These are phyloP conservation scores for Ernsta delagoae DNA, from an alignment of 2,888 invertebrate genomes.

Conservation along the genomic window DNA sequence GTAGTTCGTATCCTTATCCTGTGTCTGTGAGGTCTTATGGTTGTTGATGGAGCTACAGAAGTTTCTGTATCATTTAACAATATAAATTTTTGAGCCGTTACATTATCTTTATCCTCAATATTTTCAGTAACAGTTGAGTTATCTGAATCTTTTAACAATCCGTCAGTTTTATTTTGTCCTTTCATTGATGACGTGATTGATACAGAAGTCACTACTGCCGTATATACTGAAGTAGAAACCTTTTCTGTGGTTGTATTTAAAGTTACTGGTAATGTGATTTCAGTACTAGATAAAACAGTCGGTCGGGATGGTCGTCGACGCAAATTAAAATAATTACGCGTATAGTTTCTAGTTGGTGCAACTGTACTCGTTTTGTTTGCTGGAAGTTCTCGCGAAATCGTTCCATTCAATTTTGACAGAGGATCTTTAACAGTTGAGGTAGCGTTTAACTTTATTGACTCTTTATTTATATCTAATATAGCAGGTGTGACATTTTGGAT, in stretches of 20 bases:
- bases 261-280: conserved; percentile 48
- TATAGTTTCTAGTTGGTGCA: conserved; percentile 63
- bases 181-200: conserved; percentile 82
- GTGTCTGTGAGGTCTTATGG: conserved; percentile 59
- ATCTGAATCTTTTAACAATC: conserved; percentile 52
- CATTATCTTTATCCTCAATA: conserved; percentile 49
- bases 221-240: conserved; percentile 77
- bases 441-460: conserved; percentile 50
- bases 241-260: conserved; percentile 74
- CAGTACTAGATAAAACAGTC: conserved; percentile 61
- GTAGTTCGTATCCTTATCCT: conserved; percentile 75
- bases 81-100: conserved; percentile 51
- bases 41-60: conserved; percentile 46
- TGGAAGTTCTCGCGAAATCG: conserved; percentile 51
- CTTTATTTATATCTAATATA: conserved; percentile 55
- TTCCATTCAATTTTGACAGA: conserved; percentile 46
- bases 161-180: conserved; percentile 75
- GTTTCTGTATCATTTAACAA: conserved; percentile 60
- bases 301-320: conserved; percentile 68
- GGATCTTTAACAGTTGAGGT: conserved; percentile 47
- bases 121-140: conserved; percentile 56
- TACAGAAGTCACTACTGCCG: conserved; percentile 81
- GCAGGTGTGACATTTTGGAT: conserved; percentile 57
- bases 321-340: conserved; percentile 69
- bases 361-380: conserved; percentile 55